phyloP scores from a whole-genome alignment of 1,140 invertebrate species.

The Catajapyx aquilonaris region DNA sequence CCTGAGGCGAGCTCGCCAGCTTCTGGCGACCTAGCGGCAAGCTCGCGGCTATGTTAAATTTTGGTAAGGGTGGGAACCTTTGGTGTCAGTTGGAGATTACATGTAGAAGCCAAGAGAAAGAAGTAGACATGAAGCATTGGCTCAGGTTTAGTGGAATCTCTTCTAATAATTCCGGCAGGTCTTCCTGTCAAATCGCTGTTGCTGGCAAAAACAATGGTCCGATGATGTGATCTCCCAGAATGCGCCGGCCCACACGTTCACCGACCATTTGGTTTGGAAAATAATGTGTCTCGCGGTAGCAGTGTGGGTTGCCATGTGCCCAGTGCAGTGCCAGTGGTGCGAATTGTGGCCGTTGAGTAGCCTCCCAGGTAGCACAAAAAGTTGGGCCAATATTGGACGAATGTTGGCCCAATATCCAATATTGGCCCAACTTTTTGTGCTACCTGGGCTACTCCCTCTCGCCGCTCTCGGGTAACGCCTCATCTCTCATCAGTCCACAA shows the following conservation, averaged over 20 bases:
- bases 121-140: too few relatives aligned
- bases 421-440: too few relatives aligned
- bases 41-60: too few relatives aligned
- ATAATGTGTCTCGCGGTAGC: conserved; percentile 13
- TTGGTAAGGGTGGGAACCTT: too few relatives aligned
- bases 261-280: conserved; percentile 18
- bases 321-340: conserved; percentile 19
- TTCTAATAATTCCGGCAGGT: conserved; percentile 6
- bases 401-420: too few relatives aligned
- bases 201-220: conserved; percentile 4
- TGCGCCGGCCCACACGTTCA: conserved; percentile 19
- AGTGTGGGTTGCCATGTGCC: conserved; percentile 19
- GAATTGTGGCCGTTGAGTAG: conserved; percentile 20
- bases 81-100: too few relatives aligned
- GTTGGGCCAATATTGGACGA: too few relatives aligned
- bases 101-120: too few relatives aligned
- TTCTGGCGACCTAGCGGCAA: too few relatives aligned
- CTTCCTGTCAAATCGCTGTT: conserved; percentile 6
- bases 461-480: too few relatives aligned
- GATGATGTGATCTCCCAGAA: conserved; percentile 11
- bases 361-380: conserved; percentile 16
- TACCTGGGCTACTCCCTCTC: too few relatives aligned
- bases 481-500: conserved; percentile 20
- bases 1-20: too few relatives aligned
- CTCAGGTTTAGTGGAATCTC: conserved; percentile 1